A percentile compares a stretch with the other conserved stretches of the same genome.
These are phyloP conservation scores for Ovis canadensis DNA, from an alignment of 2,113 vertebrate species.

Conservation along the genomic window DNA sequence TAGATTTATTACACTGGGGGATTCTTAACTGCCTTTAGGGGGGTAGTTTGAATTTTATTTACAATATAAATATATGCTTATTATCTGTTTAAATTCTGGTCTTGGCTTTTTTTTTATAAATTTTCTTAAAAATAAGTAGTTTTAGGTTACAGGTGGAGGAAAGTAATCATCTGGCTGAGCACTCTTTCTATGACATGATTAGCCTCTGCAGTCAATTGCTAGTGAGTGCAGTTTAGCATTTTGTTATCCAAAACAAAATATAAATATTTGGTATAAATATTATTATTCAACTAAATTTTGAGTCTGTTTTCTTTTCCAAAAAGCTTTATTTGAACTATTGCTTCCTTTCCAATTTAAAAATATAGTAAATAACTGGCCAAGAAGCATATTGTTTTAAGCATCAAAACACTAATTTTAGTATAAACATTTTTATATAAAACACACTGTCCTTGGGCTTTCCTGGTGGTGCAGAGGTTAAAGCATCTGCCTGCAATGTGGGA, in stretches of 20 bases:
- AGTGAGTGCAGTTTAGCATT: neutral
- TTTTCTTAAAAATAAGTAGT: conserved; percentile 34
- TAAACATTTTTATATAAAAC: neutral
- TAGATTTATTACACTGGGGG: neutral
- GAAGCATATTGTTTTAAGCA: neutral
- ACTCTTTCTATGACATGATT: neutral
- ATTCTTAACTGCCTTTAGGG: neutral
- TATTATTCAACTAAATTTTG: neutral
- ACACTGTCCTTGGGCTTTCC: neutral
- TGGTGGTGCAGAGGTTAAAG: no score
- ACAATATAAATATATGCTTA: neutral
- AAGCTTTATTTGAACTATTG: neutral
- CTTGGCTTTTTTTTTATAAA: neutral
- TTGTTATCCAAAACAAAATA: neutral
- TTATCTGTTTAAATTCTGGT: conserved; percentile 5
- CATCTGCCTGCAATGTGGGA: no score
- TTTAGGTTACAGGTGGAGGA: neutral
- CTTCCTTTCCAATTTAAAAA: neutral
- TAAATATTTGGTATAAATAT: neutral
- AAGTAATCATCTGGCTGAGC: neutral
- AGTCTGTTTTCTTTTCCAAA: neutral
- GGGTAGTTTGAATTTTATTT: neutral
- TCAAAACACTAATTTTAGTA: conserved; percentile 3
- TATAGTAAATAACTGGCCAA: neutral
- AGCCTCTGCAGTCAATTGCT: neutral